These are phyloP conservation scores for Dicrurus megarhynchus DNA, from an alignment of 2,113 vertebrate genomes.

Conservation along the genomic window DNA sequence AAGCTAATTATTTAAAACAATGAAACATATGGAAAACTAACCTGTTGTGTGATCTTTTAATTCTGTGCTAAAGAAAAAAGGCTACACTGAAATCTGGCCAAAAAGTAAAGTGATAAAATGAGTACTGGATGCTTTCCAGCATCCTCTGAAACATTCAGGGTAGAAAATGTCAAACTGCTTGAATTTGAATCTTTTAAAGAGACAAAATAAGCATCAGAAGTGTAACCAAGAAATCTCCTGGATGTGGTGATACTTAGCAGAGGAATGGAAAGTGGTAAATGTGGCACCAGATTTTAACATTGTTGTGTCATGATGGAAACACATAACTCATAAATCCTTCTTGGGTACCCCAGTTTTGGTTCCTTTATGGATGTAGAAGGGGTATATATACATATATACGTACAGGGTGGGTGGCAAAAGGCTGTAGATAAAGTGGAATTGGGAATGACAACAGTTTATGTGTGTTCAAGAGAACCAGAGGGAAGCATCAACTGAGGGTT, in stretches of 20 bases:
- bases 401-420: not conserved
- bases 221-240: not conserved
- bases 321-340: not conserved
- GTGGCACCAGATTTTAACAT: not conserved
- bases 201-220: constrained; percentile 1
- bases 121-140: constrained; percentile 54
- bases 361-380: not conserved
- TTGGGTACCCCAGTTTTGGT: not conserved
- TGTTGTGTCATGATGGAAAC: not conserved
- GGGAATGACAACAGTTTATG: not conserved
- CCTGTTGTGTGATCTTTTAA: not conserved
- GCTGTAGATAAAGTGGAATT: not conserved
- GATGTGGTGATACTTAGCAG: not conserved
- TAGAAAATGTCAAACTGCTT: constrained; percentile 39
- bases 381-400: no score
- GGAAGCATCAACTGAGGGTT: not conserved
- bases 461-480: not conserved
- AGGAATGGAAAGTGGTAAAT: not conserved
- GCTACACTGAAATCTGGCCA: constrained; percentile 21
- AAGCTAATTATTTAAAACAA: constrained; percentile 9
- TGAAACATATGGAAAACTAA: not conserved
- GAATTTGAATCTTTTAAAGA: constrained; percentile 2
- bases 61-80: not conserved
- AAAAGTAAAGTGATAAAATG: constrained; percentile 36
- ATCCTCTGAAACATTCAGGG: constrained; percentile 21